These are phyloP conservation scores for Orchestia grillus DNA, from an alignment of 1,140 invertebrate species.

Conservation along the genomic window DNA sequence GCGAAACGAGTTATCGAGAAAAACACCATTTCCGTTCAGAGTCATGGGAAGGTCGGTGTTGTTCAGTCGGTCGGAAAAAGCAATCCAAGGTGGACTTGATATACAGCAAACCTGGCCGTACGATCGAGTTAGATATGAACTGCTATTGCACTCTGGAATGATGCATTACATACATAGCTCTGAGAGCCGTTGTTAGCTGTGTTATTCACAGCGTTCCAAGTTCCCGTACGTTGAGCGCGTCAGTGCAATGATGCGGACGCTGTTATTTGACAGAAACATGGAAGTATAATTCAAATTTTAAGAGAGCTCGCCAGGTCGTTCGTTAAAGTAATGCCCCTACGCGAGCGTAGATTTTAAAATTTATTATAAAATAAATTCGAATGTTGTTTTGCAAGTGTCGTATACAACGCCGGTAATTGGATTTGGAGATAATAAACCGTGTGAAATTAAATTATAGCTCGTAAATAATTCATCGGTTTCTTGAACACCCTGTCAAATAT, in stretches of 20 bases:
- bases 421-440: background rate
- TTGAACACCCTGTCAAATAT: background rate
- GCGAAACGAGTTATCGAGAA: background rate
- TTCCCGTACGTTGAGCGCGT: background rate
- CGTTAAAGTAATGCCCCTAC: background rate
- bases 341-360: background rate
- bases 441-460: background rate
- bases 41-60: background rate
- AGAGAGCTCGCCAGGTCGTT: background rate
- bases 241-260: background rate
- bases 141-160: background rate
- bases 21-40: background rate
- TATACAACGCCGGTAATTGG: background rate
- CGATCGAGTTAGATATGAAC: background rate
- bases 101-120: background rate
- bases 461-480: background rate
- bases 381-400: background rate
- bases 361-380: background rate
- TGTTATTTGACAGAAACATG: background rate
- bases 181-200: background rate
- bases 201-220: background rate
- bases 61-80: background rate
- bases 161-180: background rate
- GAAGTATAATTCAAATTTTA: background rate
- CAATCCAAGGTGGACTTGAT: background rate